A percentile compares a stretch with the other conserved stretches of the same genome.
phyloP scores from a whole-genome alignment of 2,888 invertebrate species.

The Hypena proboscidalis region DNA sequence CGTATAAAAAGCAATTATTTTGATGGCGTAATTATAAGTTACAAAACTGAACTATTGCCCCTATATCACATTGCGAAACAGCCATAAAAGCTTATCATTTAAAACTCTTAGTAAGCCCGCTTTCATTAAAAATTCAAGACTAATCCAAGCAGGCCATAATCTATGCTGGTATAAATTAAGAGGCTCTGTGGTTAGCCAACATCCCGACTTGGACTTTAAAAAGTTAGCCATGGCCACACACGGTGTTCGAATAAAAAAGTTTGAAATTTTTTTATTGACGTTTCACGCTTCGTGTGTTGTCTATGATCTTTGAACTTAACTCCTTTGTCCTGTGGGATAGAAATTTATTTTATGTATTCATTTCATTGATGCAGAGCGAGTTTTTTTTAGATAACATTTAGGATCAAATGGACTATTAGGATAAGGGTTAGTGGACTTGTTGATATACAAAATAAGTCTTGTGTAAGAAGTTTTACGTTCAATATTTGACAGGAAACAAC shows the following conservation, averaged over 20 bases:
- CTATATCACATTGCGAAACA: conserved; percentile 36
- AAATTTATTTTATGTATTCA: conserved; percentile 39
- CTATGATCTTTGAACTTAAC: conserved; percentile 28
- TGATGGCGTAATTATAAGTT: conserved; percentile 10
- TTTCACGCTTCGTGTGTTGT: conserved; percentile 41
- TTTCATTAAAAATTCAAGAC: conserved; percentile 63
- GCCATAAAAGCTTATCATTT: conserved; percentile 46
- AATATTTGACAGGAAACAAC: conserved; percentile 10
- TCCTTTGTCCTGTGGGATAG: conserved; percentile 41
- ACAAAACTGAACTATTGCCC: conserved; percentile 21
- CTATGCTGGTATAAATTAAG: conserved; percentile 66
- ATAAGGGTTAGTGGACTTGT: conserved; percentile 11
- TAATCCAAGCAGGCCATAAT: conserved; percentile 62
- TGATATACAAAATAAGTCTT: conserved; percentile 16
- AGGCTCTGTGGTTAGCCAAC: conserved; percentile 62
- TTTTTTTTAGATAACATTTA: conserved; percentile 35
- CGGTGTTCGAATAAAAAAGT: conserved; percentile 45
- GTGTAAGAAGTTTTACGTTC: conserved; percentile 1
- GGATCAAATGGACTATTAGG: conserved; percentile 30
- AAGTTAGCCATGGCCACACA: conserved; percentile 66
- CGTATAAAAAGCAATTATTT: conserved; percentile 21
- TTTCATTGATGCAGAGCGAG: conserved; percentile 36
- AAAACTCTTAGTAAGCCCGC: conserved; percentile 45
- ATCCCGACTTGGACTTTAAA: conserved; percentile 55
- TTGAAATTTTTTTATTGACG: conserved; percentile 36